Evolutionary conservation across 1,140 invertebrate species (phyloP).

Genomic region (Bombus consobrinus): DNA sequence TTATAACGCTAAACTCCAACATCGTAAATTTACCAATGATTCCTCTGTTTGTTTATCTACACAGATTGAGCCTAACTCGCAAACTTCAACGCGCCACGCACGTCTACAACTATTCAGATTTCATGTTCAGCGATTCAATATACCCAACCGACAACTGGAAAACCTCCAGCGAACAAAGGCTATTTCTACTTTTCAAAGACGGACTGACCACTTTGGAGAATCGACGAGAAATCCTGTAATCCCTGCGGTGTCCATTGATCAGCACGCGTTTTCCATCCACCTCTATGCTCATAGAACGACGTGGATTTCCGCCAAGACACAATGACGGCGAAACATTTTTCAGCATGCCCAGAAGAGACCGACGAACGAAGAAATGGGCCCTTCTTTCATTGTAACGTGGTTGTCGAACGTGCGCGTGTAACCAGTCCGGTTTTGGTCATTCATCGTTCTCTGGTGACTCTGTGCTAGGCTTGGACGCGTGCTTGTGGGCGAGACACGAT

Average conservation of each 20-base stretch:
- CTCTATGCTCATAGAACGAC: not conserved
- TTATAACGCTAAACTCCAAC: not conserved
- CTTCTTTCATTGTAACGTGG: slow-evolving; percentile 73
- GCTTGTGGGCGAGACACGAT: slow-evolving; percentile 59
- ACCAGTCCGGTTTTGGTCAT: slow-evolving; percentile 67
- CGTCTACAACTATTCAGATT: not conserved
- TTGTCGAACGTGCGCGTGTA: slow-evolving; percentile 74
- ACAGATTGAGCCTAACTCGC: not conserved
- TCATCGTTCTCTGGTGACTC: slow-evolving; percentile 43
- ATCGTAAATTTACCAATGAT: not conserved
- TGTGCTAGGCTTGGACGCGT: slow-evolving; percentile 36
- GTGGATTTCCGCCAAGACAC: slow-evolving; percentile 31
- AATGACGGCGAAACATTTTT: slow-evolving; percentile 64
- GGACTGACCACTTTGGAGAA: slow-evolving; percentile 42
- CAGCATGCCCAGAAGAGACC: slow-evolving; percentile 8
- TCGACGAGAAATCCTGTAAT: slow-evolving; percentile 62
- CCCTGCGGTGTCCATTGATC: slow-evolving; percentile 62
- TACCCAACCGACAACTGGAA: not conserved
- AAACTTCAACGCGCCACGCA: too few relatives aligned
- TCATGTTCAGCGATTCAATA: not conserved
- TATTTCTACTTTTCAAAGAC: not conserved
- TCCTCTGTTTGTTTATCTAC: not conserved
- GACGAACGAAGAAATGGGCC: not conserved
- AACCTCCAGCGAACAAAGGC: slow-evolving; percentile 2
- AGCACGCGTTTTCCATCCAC: slow-evolving; percentile 66